A percentile compares a stretch with the other conserved stretches of the same genome.
Evolutionary conservation across 2,113 vertebrate genomes (phyloP).

Genomic region (Pluvianellus socialis): DNA sequence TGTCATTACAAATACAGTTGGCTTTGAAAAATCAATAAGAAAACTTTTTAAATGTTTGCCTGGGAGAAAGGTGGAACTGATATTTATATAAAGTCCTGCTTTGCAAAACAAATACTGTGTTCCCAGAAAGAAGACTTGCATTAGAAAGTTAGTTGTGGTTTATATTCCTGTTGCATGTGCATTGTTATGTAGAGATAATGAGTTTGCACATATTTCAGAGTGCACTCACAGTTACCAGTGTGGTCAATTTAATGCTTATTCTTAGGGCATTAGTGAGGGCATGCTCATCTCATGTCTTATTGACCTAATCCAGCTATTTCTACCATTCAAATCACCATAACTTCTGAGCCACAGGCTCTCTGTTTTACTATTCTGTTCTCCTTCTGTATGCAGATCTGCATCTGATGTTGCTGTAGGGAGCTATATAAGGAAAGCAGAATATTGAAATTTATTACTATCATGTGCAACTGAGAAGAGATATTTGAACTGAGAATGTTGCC

Average conservation of each 20-base stretch:
- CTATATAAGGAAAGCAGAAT: constrained; percentile 19
- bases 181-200: background rate
- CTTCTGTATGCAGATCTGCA: background rate
- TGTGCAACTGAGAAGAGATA: background rate
- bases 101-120: background rate
- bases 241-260: background rate
- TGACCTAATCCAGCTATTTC: background rate
- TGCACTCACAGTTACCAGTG: background rate
- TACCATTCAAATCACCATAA: background rate
- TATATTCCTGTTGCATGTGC: background rate
- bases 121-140: background rate
- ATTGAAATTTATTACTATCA: background rate
- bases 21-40: background rate
- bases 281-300: background rate
- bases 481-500: constrained; percentile 17
- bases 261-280: background rate
- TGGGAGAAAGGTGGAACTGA: background rate
- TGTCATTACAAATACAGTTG: background rate
- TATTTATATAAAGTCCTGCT: background rate
- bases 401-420: constrained; percentile 15
- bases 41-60: background rate
- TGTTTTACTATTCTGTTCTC: background rate
- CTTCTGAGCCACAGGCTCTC: background rate
- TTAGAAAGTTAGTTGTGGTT: background rate
- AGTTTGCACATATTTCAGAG: background rate